These are phyloP conservation scores for Hylia prasina DNA, from an alignment of 2,113 vertebrate species.

Conservation along the genomic window DNA sequence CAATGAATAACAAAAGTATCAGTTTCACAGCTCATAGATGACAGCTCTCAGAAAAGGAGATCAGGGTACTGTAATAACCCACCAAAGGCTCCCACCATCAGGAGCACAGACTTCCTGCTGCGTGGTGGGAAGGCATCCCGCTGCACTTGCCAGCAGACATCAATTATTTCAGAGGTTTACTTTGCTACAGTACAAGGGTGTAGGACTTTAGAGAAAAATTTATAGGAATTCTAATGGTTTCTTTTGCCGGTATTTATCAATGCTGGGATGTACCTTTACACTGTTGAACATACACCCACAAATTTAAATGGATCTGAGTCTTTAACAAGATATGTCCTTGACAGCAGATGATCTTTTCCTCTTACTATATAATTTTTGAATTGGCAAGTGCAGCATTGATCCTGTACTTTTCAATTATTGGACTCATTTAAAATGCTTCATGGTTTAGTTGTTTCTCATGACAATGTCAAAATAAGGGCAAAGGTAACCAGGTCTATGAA, in stretches of 20 bases:
- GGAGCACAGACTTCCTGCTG: not conserved
- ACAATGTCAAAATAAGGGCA: not conserved
- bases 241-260: not conserved
- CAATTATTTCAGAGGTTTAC: not conserved
- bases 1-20: not conserved
- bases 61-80: not conserved
- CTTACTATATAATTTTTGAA: not conserved
- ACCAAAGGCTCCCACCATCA: not conserved
- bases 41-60: not conserved
- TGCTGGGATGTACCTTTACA: not conserved
- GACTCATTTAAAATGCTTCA: not conserved
- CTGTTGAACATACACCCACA: not conserved
- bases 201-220: not conserved
- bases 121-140: accelerated
- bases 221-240: not conserved
- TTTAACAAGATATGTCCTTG: not conserved
- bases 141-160: not conserved
- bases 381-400: not conserved
- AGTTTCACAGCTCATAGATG: not conserved
- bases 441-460: not conserved
- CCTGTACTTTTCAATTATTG: not conserved
- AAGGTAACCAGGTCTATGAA: not conserved
- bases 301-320: not conserved
- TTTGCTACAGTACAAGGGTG: not conserved
- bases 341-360: not conserved